Conservation (phyloP, 2,888 invertebrate species). For the Priocnemis perturbator region DNA sequence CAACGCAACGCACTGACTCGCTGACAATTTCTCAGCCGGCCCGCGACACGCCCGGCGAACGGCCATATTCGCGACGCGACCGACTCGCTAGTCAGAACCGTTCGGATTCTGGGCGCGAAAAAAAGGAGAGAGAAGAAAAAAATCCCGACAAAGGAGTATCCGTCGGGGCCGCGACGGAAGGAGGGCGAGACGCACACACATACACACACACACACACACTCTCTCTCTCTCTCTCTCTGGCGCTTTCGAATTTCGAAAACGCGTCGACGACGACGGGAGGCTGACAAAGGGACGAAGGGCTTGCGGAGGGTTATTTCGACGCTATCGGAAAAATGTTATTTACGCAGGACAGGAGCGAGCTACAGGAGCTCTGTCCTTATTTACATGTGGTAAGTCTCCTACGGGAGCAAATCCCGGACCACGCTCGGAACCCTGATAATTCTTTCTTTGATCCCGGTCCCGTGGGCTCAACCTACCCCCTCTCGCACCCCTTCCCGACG, state of each 20-base stretch:
- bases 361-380: constrained; percentile 72
- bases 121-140: too few species aligned
- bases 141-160: too few species aligned
- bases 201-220: too few species aligned
- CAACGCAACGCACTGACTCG: too few species aligned
- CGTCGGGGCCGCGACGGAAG: not conserved
- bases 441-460: constrained; percentile 75
- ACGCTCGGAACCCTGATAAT: constrained; percentile 74
- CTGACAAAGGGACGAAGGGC: constrained; percentile 36
- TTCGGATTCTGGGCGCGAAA: too few species aligned
- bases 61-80: not conserved
- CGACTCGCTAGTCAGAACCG: too few species aligned
- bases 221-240: too few species aligned
- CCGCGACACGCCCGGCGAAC: not conserved
- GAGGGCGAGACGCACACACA: not conserved
- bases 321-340: constrained; percentile 75
- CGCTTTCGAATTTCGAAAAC: not conserved
- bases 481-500: constrained; percentile 28
- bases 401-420: constrained; percentile 75
- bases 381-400: constrained; percentile 76
- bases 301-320: constrained; percentile 58
- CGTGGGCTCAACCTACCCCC: constrained; percentile 62
- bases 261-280: constrained; percentile 34
- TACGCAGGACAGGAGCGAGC: constrained; percentile 68
- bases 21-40: too few species aligned